These are phyloP conservation scores for Drosophila takahashii DNA, from an alignment of 1,140 invertebrate genomes.

Conservation along the genomic window DNA sequence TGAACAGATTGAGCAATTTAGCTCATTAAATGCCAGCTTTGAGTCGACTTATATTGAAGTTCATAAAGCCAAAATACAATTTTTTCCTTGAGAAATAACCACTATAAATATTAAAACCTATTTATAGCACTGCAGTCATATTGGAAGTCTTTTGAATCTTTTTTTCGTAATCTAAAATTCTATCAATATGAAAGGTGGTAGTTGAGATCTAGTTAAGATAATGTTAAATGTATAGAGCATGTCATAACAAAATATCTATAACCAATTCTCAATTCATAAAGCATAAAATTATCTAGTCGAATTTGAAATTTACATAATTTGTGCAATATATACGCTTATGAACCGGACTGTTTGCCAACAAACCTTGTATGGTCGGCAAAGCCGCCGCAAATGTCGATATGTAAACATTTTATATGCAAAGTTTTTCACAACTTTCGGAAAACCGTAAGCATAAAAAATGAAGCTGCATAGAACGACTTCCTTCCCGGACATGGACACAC, in stretches of 20 bases:
- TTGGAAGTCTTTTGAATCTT: too few relatives aligned
- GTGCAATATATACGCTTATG: neutral
- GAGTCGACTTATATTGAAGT: neutral
- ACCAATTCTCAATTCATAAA: neutral
- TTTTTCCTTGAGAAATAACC: too few relatives aligned
- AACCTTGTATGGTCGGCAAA: neutral
- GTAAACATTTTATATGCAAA: slow-evolving; percentile 41
- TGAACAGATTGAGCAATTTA: slow-evolving; percentile 19
- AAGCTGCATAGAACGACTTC: slow-evolving; percentile 38
- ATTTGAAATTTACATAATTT: neutral
- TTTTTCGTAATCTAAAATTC: neutral
- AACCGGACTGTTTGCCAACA: neutral
- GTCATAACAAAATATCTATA: neutral
- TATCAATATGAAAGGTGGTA: slow-evolving; percentile 2
- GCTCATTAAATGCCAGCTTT: neutral
- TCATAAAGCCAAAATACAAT: neutral
- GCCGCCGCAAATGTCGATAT: slow-evolving; percentile 25
- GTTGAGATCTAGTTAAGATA: neutral
- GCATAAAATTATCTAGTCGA: too few relatives aligned
- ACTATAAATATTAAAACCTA: neutral
- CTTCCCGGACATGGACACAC: slow-evolving; percentile 23
- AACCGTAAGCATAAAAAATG: slow-evolving; percentile 37
- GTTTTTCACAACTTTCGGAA: slow-evolving; percentile 25
- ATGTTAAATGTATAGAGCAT: neutral
- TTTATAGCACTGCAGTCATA: too few relatives aligned